Evolutionary conservation across 2,797 vertebrate species (phyloP), one percentile per base, ranked within the genome.

Genomic region (Myripristis jacobus): DNA sequence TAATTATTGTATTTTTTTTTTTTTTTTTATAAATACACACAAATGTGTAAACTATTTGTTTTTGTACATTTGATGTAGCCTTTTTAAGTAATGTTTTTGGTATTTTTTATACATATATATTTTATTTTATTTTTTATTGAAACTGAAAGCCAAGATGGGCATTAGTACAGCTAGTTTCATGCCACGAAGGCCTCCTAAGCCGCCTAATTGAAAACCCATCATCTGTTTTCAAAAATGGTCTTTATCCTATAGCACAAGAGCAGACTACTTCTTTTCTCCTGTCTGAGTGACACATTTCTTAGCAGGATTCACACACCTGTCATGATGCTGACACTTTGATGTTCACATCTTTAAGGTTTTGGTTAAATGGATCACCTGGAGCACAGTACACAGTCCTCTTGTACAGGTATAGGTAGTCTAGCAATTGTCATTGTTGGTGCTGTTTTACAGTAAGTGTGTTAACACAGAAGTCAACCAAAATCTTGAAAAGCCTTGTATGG

Each of bases 21-120:
- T n/a, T 2, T 41, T 41, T 41, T 41, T 15, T 55, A 22, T 65
- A 27, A 55, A 60, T 21, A n/a, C 29, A 11, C 75, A 1, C 16
- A 55, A 25, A 64, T 41, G 16, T 56, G 18, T 25, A 25, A 25
- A 38, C 27, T 59, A 3, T 10, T 36, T 6, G 31, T 36, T 64
- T 4, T 73, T 69, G 3, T 71, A 81, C 0, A 8, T 80, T 82
- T 73, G 1, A 56, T 48, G 21, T 22, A 10, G 4, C 6, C 15
- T 63, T 72, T 16, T 50, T 1, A n/a, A n/a, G 38, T 34, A 13
- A 29, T 56, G 15, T 69, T 16, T 0, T 55, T 64, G 2, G 9
- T 36, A 34, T 12, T 60, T 29, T 15, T 2, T 22, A 15, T 6
- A 11, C 66, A 75, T 62, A 9, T 54, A 69, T 71, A n/a, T 60